phyloP scores from a whole-genome alignment of 2,888 invertebrate genomes.

The Melikaiella ostensackeni region DNA sequence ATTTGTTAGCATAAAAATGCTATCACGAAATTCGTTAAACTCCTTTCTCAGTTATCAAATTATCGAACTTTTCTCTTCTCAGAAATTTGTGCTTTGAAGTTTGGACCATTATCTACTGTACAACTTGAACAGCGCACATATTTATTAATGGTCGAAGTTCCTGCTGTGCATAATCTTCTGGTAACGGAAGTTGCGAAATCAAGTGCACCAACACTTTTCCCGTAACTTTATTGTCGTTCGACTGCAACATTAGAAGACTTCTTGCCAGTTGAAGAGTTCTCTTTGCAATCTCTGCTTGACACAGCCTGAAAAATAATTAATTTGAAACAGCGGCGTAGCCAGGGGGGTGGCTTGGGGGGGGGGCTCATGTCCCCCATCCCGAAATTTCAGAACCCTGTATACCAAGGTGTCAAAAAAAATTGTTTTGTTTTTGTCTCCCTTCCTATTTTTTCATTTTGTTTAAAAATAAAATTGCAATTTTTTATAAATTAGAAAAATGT shows the following conservation, averaged over 20 bases:
- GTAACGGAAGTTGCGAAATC: conserved; percentile 79
- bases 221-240: conserved; percentile 64
- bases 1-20: conserved; percentile 7
- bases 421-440: too few species aligned
- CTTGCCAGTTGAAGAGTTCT: conserved; percentile 78
- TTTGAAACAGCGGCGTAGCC: too few species aligned
- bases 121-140: conserved; percentile 19
- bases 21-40: conserved; percentile 2
- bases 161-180: conserved; percentile 81
- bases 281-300: conserved; percentile 81
- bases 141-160: conserved; percentile 74
- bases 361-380: too few species aligned
- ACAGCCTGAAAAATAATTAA: conserved; percentile 74
- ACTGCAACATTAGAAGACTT: conserved; percentile 75
- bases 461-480: too few species aligned
- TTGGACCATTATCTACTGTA: background rate
- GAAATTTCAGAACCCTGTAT: too few species aligned
- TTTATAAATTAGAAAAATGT: too few species aligned
- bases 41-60: background rate
- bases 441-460: too few species aligned
- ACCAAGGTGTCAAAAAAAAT: too few species aligned
- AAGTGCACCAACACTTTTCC: conserved; percentile 76
- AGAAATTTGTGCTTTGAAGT: background rate
- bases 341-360: too few species aligned
- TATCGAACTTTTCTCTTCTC: background rate